phyloP scores from a whole-genome alignment of 2,888 invertebrate species.

The Stegana nigrithorax region DNA sequence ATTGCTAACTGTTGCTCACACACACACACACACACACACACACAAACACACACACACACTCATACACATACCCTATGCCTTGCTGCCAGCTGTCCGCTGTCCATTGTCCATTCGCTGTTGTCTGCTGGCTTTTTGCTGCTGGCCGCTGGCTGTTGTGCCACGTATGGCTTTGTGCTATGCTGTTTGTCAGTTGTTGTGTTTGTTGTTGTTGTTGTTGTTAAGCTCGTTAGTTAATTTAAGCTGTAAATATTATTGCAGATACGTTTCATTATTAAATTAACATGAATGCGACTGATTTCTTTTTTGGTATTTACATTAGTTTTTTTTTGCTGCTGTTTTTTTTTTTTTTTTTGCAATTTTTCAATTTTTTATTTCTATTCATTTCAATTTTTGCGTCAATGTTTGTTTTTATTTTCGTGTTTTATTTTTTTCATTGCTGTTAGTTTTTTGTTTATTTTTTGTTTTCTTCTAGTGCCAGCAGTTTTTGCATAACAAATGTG shows the following conservation, averaged over 20 bases:
- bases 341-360: slow-evolving; percentile 31
- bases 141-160: not conserved
- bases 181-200: slow-evolving; percentile 1
- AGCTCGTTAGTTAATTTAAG: slow-evolving; percentile 61
- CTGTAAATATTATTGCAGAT: slow-evolving; percentile 56
- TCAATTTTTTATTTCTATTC: no score
- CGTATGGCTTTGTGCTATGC: slow-evolving; percentile 1
- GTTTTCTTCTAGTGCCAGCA: no score
- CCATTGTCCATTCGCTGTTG: no score
- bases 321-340: slow-evolving; percentile 13
- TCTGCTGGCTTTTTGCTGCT: not conserved
- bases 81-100: no score
- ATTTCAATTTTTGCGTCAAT: no score
- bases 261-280: slow-evolving; percentile 56
- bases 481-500: no score
- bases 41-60: no score
- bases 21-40: no score
- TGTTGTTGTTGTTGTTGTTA: slow-evolving; percentile 14
- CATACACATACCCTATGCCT: no score
- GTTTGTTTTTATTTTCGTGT: slow-evolving; percentile 13
- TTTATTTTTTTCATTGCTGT: not conserved
- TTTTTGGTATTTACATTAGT: slow-evolving; percentile 20
- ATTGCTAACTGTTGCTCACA: not conserved
- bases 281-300: slow-evolving; percentile 25
- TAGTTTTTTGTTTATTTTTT: no score